Evolutionary conservation across 92 coral and sea anemone genomes (phyloP).

Genomic region (Porites cylindrica): DNA sequence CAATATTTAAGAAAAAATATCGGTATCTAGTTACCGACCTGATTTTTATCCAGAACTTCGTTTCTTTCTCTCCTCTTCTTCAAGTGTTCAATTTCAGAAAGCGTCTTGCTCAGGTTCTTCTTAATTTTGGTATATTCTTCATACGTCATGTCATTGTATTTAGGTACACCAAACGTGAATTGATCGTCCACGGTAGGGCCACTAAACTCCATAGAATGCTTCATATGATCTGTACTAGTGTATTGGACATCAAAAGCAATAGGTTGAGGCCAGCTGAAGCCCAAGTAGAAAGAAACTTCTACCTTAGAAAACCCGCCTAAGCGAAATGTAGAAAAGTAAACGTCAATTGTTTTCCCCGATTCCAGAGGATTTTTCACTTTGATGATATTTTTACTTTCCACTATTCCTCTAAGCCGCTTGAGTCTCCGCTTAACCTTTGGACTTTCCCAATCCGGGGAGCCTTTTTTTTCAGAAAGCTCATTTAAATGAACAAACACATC

Average conservation of each 20-base stretch:
- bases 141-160: not conserved
- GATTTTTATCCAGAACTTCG: not conserved
- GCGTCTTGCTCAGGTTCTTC: not conserved
- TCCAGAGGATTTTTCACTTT: conserved; percentile 26
- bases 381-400: conserved; percentile 17
- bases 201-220: not conserved
- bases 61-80: not conserved
- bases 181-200: not conserved
- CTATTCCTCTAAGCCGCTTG: not conserved
- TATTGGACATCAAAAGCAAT: conserved; percentile 40
- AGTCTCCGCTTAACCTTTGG: not conserved
- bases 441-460: conserved; percentile 18
- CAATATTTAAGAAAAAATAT: too few species aligned
- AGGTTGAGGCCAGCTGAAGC: conserved; percentile 48
- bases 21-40: conserved; percentile 10
- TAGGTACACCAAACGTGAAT: not conserved
- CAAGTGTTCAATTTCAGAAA: not conserved
- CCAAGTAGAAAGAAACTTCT: conserved; percentile 55
- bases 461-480: not conserved
- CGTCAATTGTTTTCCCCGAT: conserved; percentile 4
- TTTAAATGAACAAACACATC: conserved; percentile 26
- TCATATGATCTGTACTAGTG: not conserved
- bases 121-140: not conserved
- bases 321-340: conserved; percentile 28
- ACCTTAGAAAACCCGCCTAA: conserved; percentile 52